Evolutionary conservation across 2,113 vertebrate genomes (phyloP), one percentile per base, ranked within the genome.

Genomic region (Sarotherodon lohbergeri): DNA sequence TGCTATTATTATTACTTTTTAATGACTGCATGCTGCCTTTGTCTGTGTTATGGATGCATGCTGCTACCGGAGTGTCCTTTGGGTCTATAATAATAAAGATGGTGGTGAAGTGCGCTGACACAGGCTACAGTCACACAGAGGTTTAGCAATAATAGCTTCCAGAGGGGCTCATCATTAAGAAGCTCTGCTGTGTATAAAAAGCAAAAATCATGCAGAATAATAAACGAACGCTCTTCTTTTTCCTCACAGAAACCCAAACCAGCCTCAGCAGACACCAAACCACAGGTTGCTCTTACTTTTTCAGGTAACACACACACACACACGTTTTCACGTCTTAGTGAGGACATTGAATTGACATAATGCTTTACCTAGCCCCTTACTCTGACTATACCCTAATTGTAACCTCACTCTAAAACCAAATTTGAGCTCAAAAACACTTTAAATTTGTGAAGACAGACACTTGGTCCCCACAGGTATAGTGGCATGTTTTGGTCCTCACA

Each of bases 201-300:
- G 11, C 39, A 13, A 55, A 29, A 80, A 13, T 56, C 22, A 24
- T 39, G 71, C 27, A 57, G 63, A 71, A 83, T 82, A 48, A 88
- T 81, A 29, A 86, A 82, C 9, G 0, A 73, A 13, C 5, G 7
- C 1, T 4, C 1, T 63, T 27, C n/a, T 52, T 48, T 0, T 61
- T 39, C 43, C 22, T 55, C 46, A 34, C 91, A 93, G 93, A 92
- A 88, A 86, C 36, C 4, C 79, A 73, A 68, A 84, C 19, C 48
- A 83, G 73, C 78, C 78, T 90, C 52, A 78, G 81, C 66, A 86
- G 88, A 85, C 86, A 91, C 54, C 90, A 59, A 13, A 84, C 81
- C 29, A 61, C 82, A 17, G 86, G 88, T 22, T 86, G 90, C 84
- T 78, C 87, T 8, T 95, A 88, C 82, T 95, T 94, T 90, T 93